Evolutionary conservation across 2,113 vertebrate species (phyloP).

Genomic region (Orthonyx spaldingii): DNA sequence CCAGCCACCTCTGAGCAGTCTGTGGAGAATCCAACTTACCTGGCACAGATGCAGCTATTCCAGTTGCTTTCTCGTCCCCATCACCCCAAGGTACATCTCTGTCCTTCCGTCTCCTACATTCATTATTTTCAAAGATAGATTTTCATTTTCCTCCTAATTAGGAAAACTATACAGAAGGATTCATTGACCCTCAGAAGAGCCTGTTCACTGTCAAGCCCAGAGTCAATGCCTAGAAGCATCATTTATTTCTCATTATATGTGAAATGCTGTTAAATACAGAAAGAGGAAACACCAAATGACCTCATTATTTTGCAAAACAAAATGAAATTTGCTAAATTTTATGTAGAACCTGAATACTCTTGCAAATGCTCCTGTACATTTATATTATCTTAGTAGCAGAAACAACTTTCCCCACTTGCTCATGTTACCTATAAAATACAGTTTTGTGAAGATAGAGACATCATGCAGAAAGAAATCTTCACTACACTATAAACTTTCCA

Average conservation of each 20-base stretch:
- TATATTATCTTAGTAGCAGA: not conserved
- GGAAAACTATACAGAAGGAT: not conserved
- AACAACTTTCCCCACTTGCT: not conserved
- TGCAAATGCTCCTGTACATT: not conserved
- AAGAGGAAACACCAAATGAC: not conserved
- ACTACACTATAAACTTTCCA: not conserved
- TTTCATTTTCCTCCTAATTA: constrained; percentile 3
- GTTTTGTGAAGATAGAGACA: not conserved
- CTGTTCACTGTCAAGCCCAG: not conserved
- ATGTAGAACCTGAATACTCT: not conserved
- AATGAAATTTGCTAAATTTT: not conserved
- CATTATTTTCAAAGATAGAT: not conserved
- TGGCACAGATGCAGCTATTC: not conserved
- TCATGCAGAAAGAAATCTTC: not conserved
- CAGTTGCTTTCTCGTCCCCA: not conserved
- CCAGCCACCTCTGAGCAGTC: not conserved
- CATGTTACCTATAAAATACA: not conserved
- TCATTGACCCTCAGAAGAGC: not conserved
- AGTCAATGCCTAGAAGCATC: not conserved
- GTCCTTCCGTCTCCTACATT: not conserved
- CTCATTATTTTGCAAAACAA: not conserved
- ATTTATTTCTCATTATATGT: not conserved
- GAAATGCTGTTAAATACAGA: not conserved
- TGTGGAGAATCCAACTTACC: not conserved
- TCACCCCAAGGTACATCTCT: not conserved